These are phyloP conservation scores for Rhipidura dahli DNA, from an alignment of 2,113 vertebrate species.

Conservation along the genomic window DNA sequence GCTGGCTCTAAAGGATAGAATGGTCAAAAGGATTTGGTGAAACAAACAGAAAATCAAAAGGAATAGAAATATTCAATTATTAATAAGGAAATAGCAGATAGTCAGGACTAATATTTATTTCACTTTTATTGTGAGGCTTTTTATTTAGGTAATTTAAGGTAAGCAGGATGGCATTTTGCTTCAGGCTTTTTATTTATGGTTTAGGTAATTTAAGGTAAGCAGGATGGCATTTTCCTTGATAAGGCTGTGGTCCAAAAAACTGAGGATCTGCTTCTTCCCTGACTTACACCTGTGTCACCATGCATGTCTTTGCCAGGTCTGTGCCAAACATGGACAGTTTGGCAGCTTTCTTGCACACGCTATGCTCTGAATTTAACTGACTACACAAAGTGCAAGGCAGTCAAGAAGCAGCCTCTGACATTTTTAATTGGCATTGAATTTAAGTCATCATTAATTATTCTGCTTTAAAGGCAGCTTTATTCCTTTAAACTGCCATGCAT, in stretches of 20 bases:
- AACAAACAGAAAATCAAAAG: not conserved
- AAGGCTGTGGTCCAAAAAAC: not conserved
- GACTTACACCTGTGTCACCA: not conserved
- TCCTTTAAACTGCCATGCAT: not conserved
- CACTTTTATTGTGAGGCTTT: not conserved
- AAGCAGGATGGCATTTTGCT: not conserved
- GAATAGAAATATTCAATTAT: not conserved
- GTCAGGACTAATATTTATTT: not conserved
- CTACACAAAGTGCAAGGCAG: conserved; percentile 39
- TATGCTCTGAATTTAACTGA: conserved; percentile 27
- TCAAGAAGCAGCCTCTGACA: conserved; percentile 45
- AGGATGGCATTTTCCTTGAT: not conserved
- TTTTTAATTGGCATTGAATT: conserved; percentile 60
- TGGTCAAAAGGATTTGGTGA: not conserved
- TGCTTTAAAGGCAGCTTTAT: conserved; percentile 20
- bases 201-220: not conserved
- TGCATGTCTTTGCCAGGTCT: not conserved
- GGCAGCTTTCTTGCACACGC: not conserved
- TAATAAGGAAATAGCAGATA: not conserved
- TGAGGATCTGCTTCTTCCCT: not conserved
- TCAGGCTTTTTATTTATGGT: too few relatives aligned
- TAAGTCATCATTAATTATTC: conserved; percentile 42
- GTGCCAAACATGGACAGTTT: not conserved
- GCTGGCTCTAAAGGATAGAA: not conserved
- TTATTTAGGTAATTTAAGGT: not conserved